Percentiles rank a stretch among this genome's conserved stretches.
Conservation (phyloP, 2,113 vertebrate species). For the Pseudorasbora parva region DNA sequence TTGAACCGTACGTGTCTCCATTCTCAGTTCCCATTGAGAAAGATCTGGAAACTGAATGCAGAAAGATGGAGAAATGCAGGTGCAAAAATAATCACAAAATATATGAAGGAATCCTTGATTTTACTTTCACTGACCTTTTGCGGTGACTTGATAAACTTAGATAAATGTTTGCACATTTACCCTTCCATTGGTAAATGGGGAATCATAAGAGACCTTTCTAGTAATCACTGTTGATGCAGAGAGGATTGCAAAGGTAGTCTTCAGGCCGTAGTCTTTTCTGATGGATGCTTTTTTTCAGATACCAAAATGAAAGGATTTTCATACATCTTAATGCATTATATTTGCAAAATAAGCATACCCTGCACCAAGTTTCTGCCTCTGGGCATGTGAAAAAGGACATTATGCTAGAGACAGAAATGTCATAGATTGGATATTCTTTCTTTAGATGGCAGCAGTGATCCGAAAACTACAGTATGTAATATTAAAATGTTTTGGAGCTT, state of each 20-base stretch:
- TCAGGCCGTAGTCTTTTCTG: neutral
- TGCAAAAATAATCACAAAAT: neutral
- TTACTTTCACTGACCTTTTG: constrained; percentile 20
- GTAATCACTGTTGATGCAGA: constrained; percentile 15
- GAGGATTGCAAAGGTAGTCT: constrained; percentile 7
- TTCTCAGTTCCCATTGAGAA: neutral
- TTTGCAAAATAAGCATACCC: neutral
- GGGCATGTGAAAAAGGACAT: neutral
- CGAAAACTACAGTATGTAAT: neutral
- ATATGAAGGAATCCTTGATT: neutral
- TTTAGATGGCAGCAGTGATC: constrained; percentile 2
- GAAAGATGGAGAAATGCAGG: neutral
- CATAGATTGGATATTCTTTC: constrained; percentile 6
- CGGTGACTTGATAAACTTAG: neutral
- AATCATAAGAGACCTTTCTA: constrained; percentile 28
- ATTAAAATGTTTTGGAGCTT: neutral
- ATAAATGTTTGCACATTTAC: constrained; percentile 16
- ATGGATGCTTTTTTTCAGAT: neutral
- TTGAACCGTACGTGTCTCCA: neutral
- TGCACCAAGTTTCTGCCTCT: neutral
- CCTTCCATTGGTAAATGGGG: constrained; percentile 9
- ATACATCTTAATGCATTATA: neutral
- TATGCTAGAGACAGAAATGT: constrained; percentile 17
- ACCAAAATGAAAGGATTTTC: constrained; percentile 2
- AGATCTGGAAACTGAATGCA: neutral